Percentiles rank a stretch among this genome's conserved stretches.
Evolutionary conservation across 2,113 vertebrate genomes (phyloP).

Genomic region (Electrona antarctica): DNA sequence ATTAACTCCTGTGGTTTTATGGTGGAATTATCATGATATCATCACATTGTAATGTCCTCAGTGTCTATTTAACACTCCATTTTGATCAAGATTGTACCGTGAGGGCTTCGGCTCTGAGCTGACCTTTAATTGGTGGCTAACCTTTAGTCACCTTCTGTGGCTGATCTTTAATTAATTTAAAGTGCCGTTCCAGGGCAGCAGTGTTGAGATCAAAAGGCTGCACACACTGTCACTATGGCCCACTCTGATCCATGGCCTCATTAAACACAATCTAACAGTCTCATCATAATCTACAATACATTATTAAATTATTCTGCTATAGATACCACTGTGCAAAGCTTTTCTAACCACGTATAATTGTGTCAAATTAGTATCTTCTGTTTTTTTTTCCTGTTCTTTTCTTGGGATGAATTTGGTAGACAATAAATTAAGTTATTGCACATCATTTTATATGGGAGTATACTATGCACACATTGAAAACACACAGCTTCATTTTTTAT

Average conservation of each 20-base stretch:
- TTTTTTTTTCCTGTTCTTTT: slow-evolving; percentile 6
- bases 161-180: not conserved
- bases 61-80: no score
- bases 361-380: slow-evolving; percentile 31
- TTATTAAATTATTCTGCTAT: not conserved
- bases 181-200: slow-evolving; percentile 8
- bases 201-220: slow-evolving; percentile 36
- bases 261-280: slow-evolving; percentile 24
- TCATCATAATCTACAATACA: not conserved
- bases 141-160: no score
- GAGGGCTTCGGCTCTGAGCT: no score
- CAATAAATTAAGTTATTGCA: slow-evolving; percentile 34
- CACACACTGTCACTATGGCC: slow-evolving; percentile 13
- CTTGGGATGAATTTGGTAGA: slow-evolving; percentile 15
- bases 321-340: slow-evolving; percentile 3
- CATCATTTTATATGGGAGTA: slow-evolving; percentile 19
- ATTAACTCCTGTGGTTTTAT: no score
- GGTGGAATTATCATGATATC: no score
- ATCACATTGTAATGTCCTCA: no score
- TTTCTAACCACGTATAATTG: slow-evolving; percentile 18
- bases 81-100: no score
- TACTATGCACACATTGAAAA: slow-evolving; percentile 23
- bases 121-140: no score
- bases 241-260: slow-evolving; percentile 14
- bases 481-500: slow-evolving; percentile 30